Evolutionary conservation across 2,888 invertebrate genomes (phyloP).

Genomic region (Bedellia somnulentella): DNA sequence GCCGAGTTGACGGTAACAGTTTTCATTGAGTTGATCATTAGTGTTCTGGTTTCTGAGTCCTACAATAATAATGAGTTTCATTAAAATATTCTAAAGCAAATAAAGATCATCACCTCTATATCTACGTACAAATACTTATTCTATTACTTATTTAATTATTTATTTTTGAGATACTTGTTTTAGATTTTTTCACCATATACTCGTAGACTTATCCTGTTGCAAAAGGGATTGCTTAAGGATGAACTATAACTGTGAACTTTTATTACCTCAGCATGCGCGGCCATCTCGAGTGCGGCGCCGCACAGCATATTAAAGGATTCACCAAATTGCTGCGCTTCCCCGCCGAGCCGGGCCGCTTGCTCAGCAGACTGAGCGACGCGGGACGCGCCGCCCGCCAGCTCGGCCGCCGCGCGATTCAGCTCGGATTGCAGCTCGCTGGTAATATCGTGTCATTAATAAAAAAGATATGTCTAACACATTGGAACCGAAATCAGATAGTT

Average conservation of each 20-base stretch:
- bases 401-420: constrained; percentile 80
- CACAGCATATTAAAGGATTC: constrained; percentile 77
- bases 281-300: constrained; percentile 82
- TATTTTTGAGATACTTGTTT: no score
- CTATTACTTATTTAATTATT: no score
- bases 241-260: no score
- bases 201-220: no score
- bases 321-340: constrained; percentile 71
- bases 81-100: background rate
- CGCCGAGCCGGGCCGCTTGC: constrained; percentile 63
- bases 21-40: constrained; percentile 85
- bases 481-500: no score
- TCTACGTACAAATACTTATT: no score
- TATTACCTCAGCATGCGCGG: constrained; percentile 72
- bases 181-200: no score
- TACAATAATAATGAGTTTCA: constrained; percentile 18
- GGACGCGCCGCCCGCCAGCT: constrained; percentile 74
- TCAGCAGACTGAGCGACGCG: constrained; percentile 79
- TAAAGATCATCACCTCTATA: no score
- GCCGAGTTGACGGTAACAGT: constrained; percentile 86
- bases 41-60: constrained; percentile 73
- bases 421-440: constrained; percentile 79
- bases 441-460: background rate
- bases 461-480: no score
- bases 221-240: no score